phyloP scores from a whole-genome alignment of 2,888 invertebrate genomes.

The Drosophila borealis region DNA sequence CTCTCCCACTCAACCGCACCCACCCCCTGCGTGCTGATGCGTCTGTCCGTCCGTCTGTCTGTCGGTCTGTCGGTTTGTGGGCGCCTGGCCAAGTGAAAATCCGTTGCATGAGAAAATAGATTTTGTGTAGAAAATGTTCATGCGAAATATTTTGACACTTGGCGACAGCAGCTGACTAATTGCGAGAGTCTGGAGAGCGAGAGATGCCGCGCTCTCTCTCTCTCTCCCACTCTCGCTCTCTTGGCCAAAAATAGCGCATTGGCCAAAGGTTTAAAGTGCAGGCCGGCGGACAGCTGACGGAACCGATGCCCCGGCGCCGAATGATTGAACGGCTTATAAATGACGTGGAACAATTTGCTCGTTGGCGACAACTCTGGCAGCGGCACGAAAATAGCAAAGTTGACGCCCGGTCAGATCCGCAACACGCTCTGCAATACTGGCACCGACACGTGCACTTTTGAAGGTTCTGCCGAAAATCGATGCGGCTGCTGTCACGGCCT shows the following conservation, averaged over 20 bases:
- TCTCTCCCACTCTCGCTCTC: background rate
- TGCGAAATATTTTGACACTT: slow-evolving; percentile 79
- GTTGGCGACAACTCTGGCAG: slow-evolving; percentile 21
- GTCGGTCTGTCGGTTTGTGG: slow-evolving; percentile 44
- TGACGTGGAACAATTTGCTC: slow-evolving; percentile 59
- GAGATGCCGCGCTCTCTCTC: background rate
- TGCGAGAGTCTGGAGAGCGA: slow-evolving; percentile 40
- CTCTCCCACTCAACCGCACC: background rate
- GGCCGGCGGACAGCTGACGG: slow-evolving; percentile 67
- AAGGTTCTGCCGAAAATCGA: background rate
- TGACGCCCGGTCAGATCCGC: slow-evolving; percentile 1
- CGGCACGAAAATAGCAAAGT: slow-evolving; percentile 31
- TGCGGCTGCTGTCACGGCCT: background rate
- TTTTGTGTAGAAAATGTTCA: slow-evolving; percentile 55
- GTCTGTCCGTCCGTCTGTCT: slow-evolving; percentile 31
- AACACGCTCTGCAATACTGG: background rate
- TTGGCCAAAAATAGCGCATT: slow-evolving; percentile 43
- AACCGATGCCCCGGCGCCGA: slow-evolving; percentile 42
- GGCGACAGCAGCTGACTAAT: slow-evolving; percentile 78
- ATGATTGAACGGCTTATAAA: slow-evolving; percentile 77
- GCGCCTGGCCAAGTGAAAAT: slow-evolving; percentile 66
- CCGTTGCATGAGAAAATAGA: slow-evolving; percentile 74
- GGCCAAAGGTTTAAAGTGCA: slow-evolving; percentile 58
- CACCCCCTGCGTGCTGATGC: slow-evolving; percentile 16
- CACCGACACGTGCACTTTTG: background rate